Base-by-base conservation (phyloP, 2,797 vertebrate genomes). In the Decapterus maruadsi region DNA sequence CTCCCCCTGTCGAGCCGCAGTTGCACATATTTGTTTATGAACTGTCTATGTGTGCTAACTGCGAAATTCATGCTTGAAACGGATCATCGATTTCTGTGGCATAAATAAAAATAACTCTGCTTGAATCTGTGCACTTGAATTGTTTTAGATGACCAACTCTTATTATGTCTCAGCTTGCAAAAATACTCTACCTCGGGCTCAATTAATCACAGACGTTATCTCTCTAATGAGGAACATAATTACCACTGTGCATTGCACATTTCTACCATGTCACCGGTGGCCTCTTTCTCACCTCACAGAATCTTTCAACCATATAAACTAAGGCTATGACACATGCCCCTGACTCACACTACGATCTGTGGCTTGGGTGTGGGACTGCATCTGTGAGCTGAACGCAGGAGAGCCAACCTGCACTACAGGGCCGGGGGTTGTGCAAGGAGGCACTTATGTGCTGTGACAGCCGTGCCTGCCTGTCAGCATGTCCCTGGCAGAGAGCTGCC, bases 401-500 rank as follows among this genome's bases (percentile, higher is more conserved):
- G 79, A 75, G 82, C 20, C 40, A 79, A 82, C 82, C 87, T 85
- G 84, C 86, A 88, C 87, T 63, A 50, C 74, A 80, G 89, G 82
- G 80, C 77, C 77, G 8, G 17, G 55, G 72, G 81, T 85, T 89
- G 89, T 76, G 83, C 78, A 68, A 51, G 83, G 80, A 90, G 80
- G 86, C 84, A 75, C 87, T 94, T 92, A 94, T 92, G 71, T 68
- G 78, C 75, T 81, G 88, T 94, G 94, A 94, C 94, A 94, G 91
- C 82, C 72, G 45, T 61, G 79, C 89, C 83, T 90, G 90, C 89
- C 90, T 92, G 92, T 95, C 92, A 94, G 92, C 83, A 46, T 85
- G 90, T 93, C 87, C 79, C 85, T 77, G 65, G 88, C 84, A 92
- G 86, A 93, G 89, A 93, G 83, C 91, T 94, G 93, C 92, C 93